phyloP scores from a whole-genome alignment of 1,140 invertebrate species.

The Vanessa tameamea region DNA sequence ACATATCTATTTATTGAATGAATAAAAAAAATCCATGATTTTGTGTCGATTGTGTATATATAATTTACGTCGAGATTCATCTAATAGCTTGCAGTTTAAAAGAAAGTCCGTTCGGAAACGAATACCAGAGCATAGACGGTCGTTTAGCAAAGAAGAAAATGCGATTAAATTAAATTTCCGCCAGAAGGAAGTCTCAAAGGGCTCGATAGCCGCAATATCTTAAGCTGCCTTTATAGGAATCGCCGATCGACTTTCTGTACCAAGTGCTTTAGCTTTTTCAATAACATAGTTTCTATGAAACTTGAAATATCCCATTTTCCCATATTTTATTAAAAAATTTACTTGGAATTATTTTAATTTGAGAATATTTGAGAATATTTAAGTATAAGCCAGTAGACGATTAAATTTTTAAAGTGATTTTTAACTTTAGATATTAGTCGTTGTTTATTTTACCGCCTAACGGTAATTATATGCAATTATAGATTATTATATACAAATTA shows the following conservation, averaged over 20 bases:
- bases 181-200: slow-evolving; percentile 71
- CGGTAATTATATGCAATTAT: no score
- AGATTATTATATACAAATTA: no score
- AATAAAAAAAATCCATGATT: no score
- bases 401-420: not conserved
- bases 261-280: slow-evolving; percentile 28
- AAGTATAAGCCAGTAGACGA: no score
- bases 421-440: not conserved
- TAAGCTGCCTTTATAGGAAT: slow-evolving; percentile 48
- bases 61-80: slow-evolving; percentile 33
- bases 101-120: slow-evolving; percentile 54
- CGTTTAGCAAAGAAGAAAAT: slow-evolving; percentile 73
- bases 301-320: slow-evolving; percentile 14
- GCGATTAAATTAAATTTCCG: slow-evolving; percentile 77
- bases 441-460: no score
- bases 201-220: slow-evolving; percentile 72
- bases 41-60: not conserved
- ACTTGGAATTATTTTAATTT: slow-evolving; percentile 1
- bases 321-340: slow-evolving; percentile 7
- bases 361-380: not conserved
- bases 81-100: slow-evolving; percentile 40
- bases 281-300: slow-evolving; percentile 25
- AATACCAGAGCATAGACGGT: slow-evolving; percentile 58
- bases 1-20: no score
- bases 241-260: slow-evolving; percentile 29